Base-by-base conservation (phyloP, 2,888 invertebrate genomes). In the Microchrysa polita region DNA sequence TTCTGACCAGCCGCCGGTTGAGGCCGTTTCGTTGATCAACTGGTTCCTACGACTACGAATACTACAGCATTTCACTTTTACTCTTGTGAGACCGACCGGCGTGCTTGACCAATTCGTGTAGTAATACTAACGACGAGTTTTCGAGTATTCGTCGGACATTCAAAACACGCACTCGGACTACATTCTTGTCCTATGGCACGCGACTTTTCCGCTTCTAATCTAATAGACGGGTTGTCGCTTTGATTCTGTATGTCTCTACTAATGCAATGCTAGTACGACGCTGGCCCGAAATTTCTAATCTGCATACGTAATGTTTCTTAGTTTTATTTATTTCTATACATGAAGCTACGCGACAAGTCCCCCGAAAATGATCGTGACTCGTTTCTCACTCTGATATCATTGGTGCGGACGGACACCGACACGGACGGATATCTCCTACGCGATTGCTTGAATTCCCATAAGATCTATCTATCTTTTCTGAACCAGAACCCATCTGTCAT, bases 131-230 rank as follows among this genome's bases (percentile, higher is more conserved):
- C n/a, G n/a, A n/a, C n/a, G n/a, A n/a, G n/a, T n/a, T n/a, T n/a
- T n/a, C n/a, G n/a, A n/a, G n/a, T n/a, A 27, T 23, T 14, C 23
- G 23, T 27, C 10, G 10, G 22, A n/a, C 9, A 59, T 59, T 59
- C 59, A 59, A 27, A 27, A 23, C 59, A 59, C 59, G 59, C 59
- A 27, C 55, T 18, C 59, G 27, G 59, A 18, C 23, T 10, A 27
- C 59, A 59, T 59, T 27, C 22, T 59, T 59, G 27, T 12, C n/a
- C n/a, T 10, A 27, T 27, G 59, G 59, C 59, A 59, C 59, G 59
- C 59, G 59, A 59, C 59, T 59, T 10, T 22, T 59, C 59, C 59
- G 59, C 23, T n/a, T n/a, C 59, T 59, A 59, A 59, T 7, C 59
- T 59, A n/a, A n/a, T n/a, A n/a, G 59, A 27, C 59, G 27, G 14